These are phyloP conservation scores for Rapana venosa DNA, from an alignment of 2,888 invertebrate genomes.

Conservation along the genomic window DNA sequence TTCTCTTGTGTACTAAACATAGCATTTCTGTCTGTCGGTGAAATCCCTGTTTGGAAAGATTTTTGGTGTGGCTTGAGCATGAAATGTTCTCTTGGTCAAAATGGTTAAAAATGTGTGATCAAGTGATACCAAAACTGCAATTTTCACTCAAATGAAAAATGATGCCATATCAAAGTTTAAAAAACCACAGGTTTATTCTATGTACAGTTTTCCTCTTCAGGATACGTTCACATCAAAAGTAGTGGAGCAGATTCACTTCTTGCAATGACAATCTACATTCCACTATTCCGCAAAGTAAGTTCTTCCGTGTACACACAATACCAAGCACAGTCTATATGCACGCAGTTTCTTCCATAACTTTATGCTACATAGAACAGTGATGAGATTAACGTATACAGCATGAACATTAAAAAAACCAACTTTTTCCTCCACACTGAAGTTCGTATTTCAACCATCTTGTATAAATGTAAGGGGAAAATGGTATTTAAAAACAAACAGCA, in stretches of 20 bases:
- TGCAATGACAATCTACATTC: background rate
- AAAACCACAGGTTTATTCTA: conserved; percentile 31
- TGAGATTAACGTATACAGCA: conserved; percentile 5
- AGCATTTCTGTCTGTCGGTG: too few species aligned
- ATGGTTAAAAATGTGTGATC: too few species aligned
- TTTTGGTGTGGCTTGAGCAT: too few species aligned
- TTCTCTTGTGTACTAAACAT: too few species aligned
- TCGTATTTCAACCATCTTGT: too few species aligned
- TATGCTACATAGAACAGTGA: conserved; percentile 23
- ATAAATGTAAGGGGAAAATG: too few species aligned
- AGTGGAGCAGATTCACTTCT: background rate
- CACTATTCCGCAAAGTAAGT: background rate
- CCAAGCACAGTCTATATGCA: conserved; percentile 27
- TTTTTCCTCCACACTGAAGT: too few species aligned
- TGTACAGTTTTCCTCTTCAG: background rate
- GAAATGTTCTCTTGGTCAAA: too few species aligned
- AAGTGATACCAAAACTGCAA: background rate
- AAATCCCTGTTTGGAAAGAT: too few species aligned
- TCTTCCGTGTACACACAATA: background rate
- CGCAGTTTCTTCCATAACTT: background rate
- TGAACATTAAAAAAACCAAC: too few species aligned
- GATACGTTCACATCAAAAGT: background rate
- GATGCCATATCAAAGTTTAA: background rate
- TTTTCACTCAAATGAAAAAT: background rate
- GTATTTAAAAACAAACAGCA: too few species aligned